These are phyloP conservation scores for Heliopora coerulea DNA, from an alignment of 92 coral and sea anemone species.

Conservation along the genomic window DNA sequence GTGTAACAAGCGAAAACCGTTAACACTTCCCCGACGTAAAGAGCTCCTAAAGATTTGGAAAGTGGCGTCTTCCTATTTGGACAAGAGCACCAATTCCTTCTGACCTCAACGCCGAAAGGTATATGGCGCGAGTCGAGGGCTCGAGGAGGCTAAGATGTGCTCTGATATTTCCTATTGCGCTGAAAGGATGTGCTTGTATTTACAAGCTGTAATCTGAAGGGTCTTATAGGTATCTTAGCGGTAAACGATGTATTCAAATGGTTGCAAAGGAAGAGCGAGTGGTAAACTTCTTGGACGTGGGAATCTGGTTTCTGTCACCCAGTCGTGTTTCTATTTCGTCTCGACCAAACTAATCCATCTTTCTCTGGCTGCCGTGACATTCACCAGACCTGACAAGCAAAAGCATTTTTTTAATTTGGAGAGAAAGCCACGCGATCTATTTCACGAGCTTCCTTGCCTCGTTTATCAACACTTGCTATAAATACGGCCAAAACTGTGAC, in stretches of 20 bases:
- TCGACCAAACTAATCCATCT: constrained; percentile 21
- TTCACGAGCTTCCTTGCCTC: constrained; percentile 2
- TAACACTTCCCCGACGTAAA: constrained; percentile 23
- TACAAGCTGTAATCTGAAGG: constrained; percentile 24
- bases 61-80: constrained; percentile 30
- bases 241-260: not conserved
- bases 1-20: not conserved
- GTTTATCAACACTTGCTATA: constrained; percentile 40
- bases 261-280: not conserved
- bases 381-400: constrained; percentile 26
- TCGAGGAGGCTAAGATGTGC: constrained; percentile 1
- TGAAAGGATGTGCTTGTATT: constrained; percentile 17
- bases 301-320: not conserved
- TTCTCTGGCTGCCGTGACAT: constrained; percentile 15
- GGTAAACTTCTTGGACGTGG: not conserved
- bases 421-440: constrained; percentile 22
- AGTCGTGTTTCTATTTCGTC: not conserved
- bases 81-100: not conserved
- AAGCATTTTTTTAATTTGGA: not conserved
- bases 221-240: not conserved
- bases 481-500: constrained; percentile 25
- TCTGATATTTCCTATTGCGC: constrained; percentile 8
- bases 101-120: not conserved
- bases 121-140: constrained; percentile 1
- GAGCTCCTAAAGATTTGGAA: not conserved